These are phyloP conservation scores for Glossosoma conforme DNA, from an alignment of 1,140 invertebrate species.

Conservation along the genomic window DNA sequence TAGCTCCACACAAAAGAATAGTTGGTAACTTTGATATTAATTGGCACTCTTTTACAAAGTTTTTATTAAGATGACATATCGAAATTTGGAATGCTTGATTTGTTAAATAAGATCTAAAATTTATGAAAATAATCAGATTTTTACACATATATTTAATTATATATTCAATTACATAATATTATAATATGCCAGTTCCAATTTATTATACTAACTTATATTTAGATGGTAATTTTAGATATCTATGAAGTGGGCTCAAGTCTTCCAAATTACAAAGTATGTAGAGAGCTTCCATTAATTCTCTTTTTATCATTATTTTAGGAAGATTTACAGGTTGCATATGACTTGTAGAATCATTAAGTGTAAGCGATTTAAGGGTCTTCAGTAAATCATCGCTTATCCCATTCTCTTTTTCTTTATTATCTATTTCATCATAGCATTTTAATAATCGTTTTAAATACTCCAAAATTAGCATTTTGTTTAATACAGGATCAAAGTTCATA, in stretches of 20 bases:
- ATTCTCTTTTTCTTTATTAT: background rate
- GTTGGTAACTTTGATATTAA: slow-evolving; percentile 44
- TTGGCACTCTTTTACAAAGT: slow-evolving; percentile 48
- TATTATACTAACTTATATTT: slow-evolving; percentile 13
- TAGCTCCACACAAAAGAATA: slow-evolving; percentile 42
- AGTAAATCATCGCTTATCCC: slow-evolving; percentile 7
- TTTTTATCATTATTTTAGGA: slow-evolving; percentile 32
- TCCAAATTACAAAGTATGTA: slow-evolving; percentile 57
- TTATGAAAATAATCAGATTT: slow-evolving; percentile 6
- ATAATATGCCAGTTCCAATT: background rate
- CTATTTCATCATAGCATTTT: slow-evolving; percentile 16
- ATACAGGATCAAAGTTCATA: slow-evolving; percentile 9
- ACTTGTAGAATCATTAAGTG: slow-evolving; percentile 19
- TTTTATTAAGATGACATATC: slow-evolving; percentile 46
- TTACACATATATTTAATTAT: slow-evolving; percentile 4
- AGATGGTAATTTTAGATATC: slow-evolving; percentile 41
- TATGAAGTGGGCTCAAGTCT: slow-evolving; percentile 43
- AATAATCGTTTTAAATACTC: slow-evolving; percentile 20
- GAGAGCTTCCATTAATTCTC: slow-evolving; percentile 47
- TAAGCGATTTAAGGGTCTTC: slow-evolving; percentile 22
- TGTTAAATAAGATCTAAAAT: slow-evolving; percentile 35
- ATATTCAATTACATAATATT: slow-evolving; percentile 1
- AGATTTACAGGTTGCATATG: slow-evolving; percentile 26
- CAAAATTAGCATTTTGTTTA: slow-evolving; percentile 17
- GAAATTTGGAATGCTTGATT: slow-evolving; percentile 44